These are phyloP conservation scores for Nothobranchius kuhntae DNA, from an alignment of 2,113 vertebrate genomes.

Conservation along the genomic window DNA sequence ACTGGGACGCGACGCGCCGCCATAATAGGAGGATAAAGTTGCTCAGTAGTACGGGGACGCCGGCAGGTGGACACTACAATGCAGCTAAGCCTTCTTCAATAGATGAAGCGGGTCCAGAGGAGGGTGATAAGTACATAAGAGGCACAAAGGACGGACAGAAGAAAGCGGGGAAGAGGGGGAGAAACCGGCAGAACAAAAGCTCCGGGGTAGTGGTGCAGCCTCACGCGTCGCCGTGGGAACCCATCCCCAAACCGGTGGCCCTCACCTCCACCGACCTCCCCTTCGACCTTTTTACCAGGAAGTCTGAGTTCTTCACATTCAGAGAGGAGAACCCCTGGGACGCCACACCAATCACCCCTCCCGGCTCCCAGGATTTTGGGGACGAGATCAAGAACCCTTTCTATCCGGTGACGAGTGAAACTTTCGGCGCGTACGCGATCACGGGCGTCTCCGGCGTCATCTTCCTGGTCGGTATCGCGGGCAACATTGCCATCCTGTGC, in stretches of 20 bases:
- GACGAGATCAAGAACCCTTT: slow-evolving; percentile 91
- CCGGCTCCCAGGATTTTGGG: slow-evolving; percentile 74
- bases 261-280: slow-evolving; percentile 85
- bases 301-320: slow-evolving; percentile 71
- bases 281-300: slow-evolving; percentile 73
- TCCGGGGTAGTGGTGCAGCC: slow-evolving; percentile 42
- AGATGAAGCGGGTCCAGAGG: slow-evolving; percentile 42
- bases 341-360: slow-evolving; percentile 80
- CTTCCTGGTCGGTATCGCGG: slow-evolving; percentile 90
- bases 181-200: slow-evolving; percentile 66
- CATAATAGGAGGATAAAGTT: slow-evolving; percentile 76
- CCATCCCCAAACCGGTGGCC: slow-evolving; percentile 78
- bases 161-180: slow-evolving; percentile 68
- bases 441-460: slow-evolving; percentile 90
- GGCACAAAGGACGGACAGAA: slow-evolving; percentile 69
- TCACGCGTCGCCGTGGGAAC: slow-evolving; percentile 70
- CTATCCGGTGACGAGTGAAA: slow-evolving; percentile 92
- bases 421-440: slow-evolving; percentile 93
- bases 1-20: slow-evolving; percentile 62
- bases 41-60: slow-evolving; percentile 70
- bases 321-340: slow-evolving; percentile 79
- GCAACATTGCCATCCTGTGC: slow-evolving; percentile 96
- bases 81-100: slow-evolving; percentile 64
- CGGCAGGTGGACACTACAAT: slow-evolving; percentile 75
- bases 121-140: slow-evolving; percentile 70